Conservation (phyloP, 2,888 invertebrate species). For the Amiota minor region DNA sequence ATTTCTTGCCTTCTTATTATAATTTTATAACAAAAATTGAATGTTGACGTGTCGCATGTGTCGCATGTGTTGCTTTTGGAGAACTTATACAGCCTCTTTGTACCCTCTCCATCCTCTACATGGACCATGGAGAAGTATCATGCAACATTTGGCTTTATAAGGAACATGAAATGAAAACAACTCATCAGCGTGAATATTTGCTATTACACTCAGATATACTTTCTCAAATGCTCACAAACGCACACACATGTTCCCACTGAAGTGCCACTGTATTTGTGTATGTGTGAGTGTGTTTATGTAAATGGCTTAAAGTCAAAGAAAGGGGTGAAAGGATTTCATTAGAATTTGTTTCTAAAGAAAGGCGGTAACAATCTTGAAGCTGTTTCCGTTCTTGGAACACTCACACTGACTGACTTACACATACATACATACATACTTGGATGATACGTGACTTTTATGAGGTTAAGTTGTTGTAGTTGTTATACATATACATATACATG, state of each 20-base stretch:
- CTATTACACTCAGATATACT: neutral
- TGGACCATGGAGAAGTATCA: too few species aligned
- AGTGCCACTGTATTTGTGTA: too few species aligned
- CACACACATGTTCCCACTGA: neutral
- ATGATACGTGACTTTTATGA: slow-evolving; percentile 27
- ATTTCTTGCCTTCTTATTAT: slow-evolving; percentile 31
- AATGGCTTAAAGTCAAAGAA: neutral
- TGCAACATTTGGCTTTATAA: too few species aligned
- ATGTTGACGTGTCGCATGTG: slow-evolving; percentile 65
- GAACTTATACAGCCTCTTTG: neutral
- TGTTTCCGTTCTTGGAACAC: slow-evolving; percentile 8
- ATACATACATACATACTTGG: too few species aligned
- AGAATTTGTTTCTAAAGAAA: neutral
- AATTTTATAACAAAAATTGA: slow-evolving; percentile 63
- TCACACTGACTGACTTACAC: neutral
- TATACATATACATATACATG: neutral
- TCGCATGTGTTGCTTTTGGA: slow-evolving; percentile 49
- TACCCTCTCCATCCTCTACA: neutral
- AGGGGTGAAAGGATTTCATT: slow-evolving; percentile 13
- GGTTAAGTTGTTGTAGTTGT: slow-evolving; percentile 23
- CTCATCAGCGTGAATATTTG: slow-evolving; percentile 18
- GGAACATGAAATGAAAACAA: neutral
- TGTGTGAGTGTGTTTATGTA: neutral
- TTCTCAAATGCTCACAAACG: neutral
- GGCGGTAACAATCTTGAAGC: neutral